phyloP scores from a whole-genome alignment of 2,797 vertebrate genomes.

The Florisuga fusca region DNA sequence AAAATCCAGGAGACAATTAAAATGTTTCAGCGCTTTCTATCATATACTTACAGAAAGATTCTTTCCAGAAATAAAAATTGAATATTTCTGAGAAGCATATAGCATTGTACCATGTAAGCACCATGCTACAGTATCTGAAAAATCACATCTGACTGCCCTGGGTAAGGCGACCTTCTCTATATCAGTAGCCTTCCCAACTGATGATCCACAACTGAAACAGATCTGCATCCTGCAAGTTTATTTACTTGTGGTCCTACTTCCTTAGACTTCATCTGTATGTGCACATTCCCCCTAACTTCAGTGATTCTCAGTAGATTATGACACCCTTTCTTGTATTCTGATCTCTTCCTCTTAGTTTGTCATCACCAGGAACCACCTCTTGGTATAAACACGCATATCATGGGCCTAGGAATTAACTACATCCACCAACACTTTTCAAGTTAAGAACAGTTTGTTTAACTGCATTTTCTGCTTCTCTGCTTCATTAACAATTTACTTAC shows the following conservation, averaged over 20 bases:
- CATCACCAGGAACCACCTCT: neutral
- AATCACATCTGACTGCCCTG: neutral
- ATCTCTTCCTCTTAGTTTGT: neutral
- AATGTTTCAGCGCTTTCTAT: neutral
- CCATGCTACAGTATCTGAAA: neutral
- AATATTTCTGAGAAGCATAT: neutral
- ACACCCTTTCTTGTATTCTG: neutral
- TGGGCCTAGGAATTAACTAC: neutral
- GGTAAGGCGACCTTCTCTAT: neutral
- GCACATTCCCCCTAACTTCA: neutral
- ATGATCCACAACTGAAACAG: neutral
- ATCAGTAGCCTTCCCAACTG: neutral
- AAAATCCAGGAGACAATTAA: neutral
- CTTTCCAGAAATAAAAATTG: neutral
- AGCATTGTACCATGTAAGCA: neutral
- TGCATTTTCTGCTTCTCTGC: neutral
- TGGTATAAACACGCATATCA: neutral
- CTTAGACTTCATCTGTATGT: neutral
- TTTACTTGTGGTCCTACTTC: neutral
- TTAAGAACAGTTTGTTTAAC: neutral
- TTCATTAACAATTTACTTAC: neutral
- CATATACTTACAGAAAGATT: neutral
- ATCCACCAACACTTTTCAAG: neutral
- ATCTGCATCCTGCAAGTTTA: neutral
- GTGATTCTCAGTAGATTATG: neutral